Conservation (phyloP, 2,888 invertebrate genomes). For the Magallana nippona region DNA sequence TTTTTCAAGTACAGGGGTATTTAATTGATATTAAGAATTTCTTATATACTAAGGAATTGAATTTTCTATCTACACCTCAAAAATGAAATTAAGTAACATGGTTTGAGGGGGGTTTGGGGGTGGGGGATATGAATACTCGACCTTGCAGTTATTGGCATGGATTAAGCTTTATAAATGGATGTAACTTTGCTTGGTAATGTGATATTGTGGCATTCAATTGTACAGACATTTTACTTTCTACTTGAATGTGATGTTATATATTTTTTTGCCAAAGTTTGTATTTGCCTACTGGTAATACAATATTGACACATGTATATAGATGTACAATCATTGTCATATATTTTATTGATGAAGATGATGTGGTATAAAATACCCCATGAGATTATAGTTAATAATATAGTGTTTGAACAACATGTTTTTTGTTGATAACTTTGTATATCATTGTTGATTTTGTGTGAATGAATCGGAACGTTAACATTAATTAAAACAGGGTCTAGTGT, state of each 20-base stretch:
- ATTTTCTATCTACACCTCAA: too few relatives aligned
- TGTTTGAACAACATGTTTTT: slow-evolving; percentile 8
- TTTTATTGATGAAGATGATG: neutral
- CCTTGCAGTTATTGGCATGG: neutral
- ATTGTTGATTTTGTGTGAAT: neutral
- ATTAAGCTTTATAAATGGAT: neutral
- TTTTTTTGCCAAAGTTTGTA: neutral
- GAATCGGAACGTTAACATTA: neutral
- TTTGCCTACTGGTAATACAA: slow-evolving; percentile 18
- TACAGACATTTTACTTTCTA: neutral
- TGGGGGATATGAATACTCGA: neutral
- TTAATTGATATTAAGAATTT: too few relatives aligned
- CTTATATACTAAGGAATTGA: too few relatives aligned
- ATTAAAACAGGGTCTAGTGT: slow-evolving; percentile 9
- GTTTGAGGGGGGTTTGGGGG: too few relatives aligned
- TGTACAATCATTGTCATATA: too few relatives aligned
- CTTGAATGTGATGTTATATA: neutral
- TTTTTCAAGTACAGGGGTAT: too few relatives aligned
- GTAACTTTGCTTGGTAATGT: neutral
- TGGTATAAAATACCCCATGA: neutral
- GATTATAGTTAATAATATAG: neutral
- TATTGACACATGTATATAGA: neutral
- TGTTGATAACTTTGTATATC: neutral
- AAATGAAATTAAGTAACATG: too few relatives aligned
- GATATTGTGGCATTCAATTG: slow-evolving; percentile 11